Evolutionary conservation across 2,888 invertebrate species (phyloP), one percentile per base, ranked within the genome.

Genomic region (Selenia dentaria): DNA sequence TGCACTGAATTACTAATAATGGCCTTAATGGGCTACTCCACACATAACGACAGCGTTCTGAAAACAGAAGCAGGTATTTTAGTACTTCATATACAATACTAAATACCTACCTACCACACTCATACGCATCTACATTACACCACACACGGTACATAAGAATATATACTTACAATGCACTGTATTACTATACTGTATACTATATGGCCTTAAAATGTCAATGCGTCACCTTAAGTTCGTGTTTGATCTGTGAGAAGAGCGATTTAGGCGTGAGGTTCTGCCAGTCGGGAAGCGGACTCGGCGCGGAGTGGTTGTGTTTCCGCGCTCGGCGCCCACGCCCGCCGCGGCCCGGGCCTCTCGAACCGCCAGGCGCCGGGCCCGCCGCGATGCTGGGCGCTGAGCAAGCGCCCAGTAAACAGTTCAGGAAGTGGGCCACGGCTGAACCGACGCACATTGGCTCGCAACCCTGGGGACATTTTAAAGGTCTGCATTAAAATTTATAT

Each of bases 391-490:
- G 94, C 72, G 94, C 92, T 3, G 94, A 93, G 33, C 94, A 91
- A 45, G 93, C 91, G 43, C 98, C 97, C 39, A 99, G 83, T 72
- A 98, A 93, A 74, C 99, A 99, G 87, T 99, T 99, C 51, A 99
- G 92, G 87, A 99, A 99, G 83, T 99, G 99, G 51, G 98, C 96
- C 40, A 98, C 95, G 0, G 97, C 98, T 1, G 95, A 93, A 0
- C 98, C 96, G 53, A 98, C 91, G 74, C 95, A 96, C 95, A 98
- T 96, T 73, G 97, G 92, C 79, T 98, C 98, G 39, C 96, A 96
- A 45, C 94, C 94, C 94, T 95, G 74, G n/a, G n/a, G 0, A 32
- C 2, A 20, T 20, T 4, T 20, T 2, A 6, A 3, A 20, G 5
- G 5, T 16, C 16, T 16, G 16, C 16, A 16, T 3, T 16, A 3